Conservation (phyloP, 2,797 vertebrate species). For the Trematomus bernacchii region DNA sequence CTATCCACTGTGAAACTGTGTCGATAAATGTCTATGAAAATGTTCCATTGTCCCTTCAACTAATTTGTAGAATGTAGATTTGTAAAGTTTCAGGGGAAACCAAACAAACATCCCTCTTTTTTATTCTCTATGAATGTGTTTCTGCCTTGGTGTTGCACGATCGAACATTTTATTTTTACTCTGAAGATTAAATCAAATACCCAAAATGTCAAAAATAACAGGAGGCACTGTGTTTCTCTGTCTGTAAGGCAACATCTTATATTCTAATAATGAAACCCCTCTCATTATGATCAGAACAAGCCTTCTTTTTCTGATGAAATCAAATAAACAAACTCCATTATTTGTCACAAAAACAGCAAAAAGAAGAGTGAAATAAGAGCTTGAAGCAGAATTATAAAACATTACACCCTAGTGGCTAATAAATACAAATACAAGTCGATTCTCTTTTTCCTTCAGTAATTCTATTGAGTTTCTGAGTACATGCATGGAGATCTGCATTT, state of each 20-base stretch:
- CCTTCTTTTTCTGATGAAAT: neutral
- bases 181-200: neutral
- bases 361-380: neutral
- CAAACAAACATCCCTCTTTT: neutral
- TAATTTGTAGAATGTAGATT: too few species aligned
- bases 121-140: neutral
- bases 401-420: slow-evolving; percentile 12
- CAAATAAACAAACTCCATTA: neutral
- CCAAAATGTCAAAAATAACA: neutral
- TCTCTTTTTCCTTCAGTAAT: slow-evolving; percentile 14
- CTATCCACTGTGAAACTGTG: slow-evolving; percentile 20
- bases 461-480: slow-evolving; percentile 9
- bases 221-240: slow-evolving; percentile 4
- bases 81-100: neutral
- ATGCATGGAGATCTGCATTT: neutral
- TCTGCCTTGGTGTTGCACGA: neutral
- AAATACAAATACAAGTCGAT: slow-evolving; percentile 18
- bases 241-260: neutral
- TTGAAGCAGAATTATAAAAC: slow-evolving; percentile 9
- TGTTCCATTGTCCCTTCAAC: slow-evolving; percentile 1
- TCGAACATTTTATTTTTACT: neutral
- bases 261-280: neutral
- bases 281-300: neutral
- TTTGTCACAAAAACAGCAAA: slow-evolving; percentile 3
- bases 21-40: slow-evolving; percentile 19